phyloP scores from a whole-genome alignment of 2,113 vertebrate species.

The Charadrius vociferus region DNA sequence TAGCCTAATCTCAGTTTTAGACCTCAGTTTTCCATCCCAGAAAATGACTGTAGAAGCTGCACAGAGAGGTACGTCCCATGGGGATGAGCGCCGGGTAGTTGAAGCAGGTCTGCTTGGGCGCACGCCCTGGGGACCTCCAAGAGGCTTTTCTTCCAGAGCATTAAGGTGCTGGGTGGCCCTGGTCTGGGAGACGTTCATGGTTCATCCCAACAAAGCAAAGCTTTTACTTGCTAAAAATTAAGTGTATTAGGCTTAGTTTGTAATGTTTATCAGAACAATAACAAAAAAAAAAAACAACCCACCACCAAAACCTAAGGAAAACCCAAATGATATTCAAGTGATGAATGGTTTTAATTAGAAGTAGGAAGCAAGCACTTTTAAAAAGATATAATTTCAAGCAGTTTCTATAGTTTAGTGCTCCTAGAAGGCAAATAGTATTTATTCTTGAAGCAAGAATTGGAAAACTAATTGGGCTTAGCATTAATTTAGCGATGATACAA shows the following conservation, averaged over 20 bases:
- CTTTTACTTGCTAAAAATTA: neutral
- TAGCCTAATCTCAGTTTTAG: neutral
- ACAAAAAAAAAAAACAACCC: neutral
- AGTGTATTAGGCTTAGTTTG: neutral
- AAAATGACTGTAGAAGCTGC: neutral
- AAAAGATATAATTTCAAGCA: conserved; percentile 42
- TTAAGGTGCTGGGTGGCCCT: neutral
- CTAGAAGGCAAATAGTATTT: conserved; percentile 52
- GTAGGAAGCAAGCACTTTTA: conserved; percentile 2
- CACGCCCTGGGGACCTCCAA: accelerated
- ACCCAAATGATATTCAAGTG: conserved; percentile 1
- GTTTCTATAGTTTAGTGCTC: conserved; percentile 51
- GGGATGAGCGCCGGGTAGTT: neutral
- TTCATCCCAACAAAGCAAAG: neutral
- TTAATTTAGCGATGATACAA: conserved; percentile 63
- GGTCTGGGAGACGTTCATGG: accelerated
- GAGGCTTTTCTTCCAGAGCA: neutral
- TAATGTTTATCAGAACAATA: neutral
- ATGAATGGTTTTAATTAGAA: conserved; percentile 69
- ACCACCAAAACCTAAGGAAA: neutral
- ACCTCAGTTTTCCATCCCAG: neutral
- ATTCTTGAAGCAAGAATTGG: conserved; percentile 30
- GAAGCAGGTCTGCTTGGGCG: neutral
- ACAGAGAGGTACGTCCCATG: accelerated
- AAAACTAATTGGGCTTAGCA: conserved; percentile 43